phyloP scores from a whole-genome alignment of 2,888 invertebrate species.

The Aproaerema taeniolella region DNA sequence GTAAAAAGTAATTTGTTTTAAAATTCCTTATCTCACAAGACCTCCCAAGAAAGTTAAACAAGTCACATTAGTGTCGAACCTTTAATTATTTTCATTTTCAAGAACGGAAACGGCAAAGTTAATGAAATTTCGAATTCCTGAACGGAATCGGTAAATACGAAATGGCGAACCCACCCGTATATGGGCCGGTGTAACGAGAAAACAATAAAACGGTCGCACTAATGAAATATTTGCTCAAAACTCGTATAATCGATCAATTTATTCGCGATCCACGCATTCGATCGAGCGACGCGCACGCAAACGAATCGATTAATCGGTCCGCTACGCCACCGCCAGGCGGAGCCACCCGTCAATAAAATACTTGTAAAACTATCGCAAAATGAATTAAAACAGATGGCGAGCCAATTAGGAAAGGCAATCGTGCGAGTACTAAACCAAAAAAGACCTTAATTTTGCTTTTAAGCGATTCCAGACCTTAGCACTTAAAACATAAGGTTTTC shows the following conservation, averaged over 20 bases:
- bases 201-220: constrained; percentile 34
- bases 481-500: constrained; percentile 31
- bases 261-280: constrained; percentile 41
- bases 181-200: constrained; percentile 22
- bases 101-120: constrained; percentile 16
- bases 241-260: constrained; percentile 50
- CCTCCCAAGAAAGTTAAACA: constrained; percentile 24
- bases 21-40: constrained; percentile 17
- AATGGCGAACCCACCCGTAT: constrained; percentile 19
- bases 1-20: not conserved
- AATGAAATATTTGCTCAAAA: constrained; percentile 45
- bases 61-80: constrained; percentile 2
- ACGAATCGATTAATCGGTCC: constrained; percentile 73
- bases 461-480: constrained; percentile 38
- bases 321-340: constrained; percentile 68
- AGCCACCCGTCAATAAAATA: constrained; percentile 75
- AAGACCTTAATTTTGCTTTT: constrained; percentile 42
- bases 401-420: constrained; percentile 76
- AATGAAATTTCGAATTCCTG: constrained; percentile 15
- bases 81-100: constrained; percentile 6
- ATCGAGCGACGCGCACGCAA: constrained; percentile 63
- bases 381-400: constrained; percentile 76
- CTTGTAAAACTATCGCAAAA: constrained; percentile 77
- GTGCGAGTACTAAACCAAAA: constrained; percentile 70
- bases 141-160: constrained; percentile 18